These are phyloP conservation scores for Heterocephalus glaber DNA, from an alignment of 2,113 vertebrate species.

Conservation along the genomic window DNA sequence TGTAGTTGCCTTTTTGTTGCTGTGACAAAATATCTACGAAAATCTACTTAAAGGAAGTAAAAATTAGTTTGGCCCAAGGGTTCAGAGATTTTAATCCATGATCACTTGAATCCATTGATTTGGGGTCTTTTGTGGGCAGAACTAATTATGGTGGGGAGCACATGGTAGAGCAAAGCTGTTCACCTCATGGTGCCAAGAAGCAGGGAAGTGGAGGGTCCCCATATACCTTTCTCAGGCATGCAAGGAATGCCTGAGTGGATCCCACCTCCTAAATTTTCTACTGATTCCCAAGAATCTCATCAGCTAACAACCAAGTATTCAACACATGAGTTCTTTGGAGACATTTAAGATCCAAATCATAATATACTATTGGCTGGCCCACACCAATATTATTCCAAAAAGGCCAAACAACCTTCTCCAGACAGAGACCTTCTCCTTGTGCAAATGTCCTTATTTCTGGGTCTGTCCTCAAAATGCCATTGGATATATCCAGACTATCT, in stretches of 20 bases:
- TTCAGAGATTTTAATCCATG: background rate
- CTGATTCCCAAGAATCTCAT: background rate
- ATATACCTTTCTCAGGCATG: background rate
- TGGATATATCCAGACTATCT: background rate
- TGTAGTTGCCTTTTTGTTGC: background rate
- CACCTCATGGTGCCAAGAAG: too few relatives aligned
- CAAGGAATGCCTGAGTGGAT: background rate
- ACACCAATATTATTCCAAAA: fast-evolving
- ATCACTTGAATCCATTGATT: background rate
- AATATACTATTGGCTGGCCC: background rate
- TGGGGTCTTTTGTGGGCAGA: background rate
- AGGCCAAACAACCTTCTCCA: fast-evolving
- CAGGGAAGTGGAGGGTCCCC: background rate
- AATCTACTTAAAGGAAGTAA: background rate
- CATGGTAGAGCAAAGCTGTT: background rate
- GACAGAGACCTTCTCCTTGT: background rate
- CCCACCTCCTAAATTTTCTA: background rate
- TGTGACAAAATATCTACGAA: background rate
- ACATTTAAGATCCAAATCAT: background rate
- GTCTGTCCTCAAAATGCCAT: fast-evolving
- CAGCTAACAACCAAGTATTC: background rate
- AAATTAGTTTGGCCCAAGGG: background rate
- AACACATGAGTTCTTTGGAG: too few relatives aligned
- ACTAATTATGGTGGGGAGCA: background rate
- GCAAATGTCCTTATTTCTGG: background rate